Evolutionary conservation across 2,113 vertebrate species (phyloP).

Genomic region (Nothobranchius kuhntae): DNA sequence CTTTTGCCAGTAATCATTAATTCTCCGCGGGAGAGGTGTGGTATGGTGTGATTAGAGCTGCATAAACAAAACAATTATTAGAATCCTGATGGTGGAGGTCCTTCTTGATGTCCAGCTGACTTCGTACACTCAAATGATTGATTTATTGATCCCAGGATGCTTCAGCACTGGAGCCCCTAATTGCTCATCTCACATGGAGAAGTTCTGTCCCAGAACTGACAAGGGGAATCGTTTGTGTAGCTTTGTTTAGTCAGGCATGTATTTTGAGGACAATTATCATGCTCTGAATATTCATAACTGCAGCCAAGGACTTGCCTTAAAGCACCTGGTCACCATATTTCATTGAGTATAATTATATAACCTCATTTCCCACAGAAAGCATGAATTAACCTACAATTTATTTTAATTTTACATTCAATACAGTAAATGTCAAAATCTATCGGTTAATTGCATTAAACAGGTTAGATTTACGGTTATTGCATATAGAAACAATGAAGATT

Average conservation of each 20-base stretch:
- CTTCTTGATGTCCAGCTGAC: conserved; percentile 57
- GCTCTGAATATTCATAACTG: conserved; percentile 62
- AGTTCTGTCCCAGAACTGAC: conserved; percentile 47
- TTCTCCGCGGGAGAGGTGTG: conserved; percentile 75
- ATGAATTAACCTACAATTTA: not conserved
- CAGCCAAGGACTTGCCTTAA: conserved; percentile 22
- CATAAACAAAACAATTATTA: conserved; percentile 75
- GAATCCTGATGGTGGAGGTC: conserved; percentile 52
- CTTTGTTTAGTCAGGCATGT: conserved; percentile 48
- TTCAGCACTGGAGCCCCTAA: conserved; percentile 36
- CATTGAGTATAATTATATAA: conserved; percentile 2
- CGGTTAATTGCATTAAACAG: no score
- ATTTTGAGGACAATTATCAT: conserved; percentile 66
- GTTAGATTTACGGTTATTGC: no score
- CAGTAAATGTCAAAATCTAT: no score
- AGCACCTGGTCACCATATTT: conserved; percentile 55
- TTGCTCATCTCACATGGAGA: conserved; percentile 31
- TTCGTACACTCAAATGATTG: conserved; percentile 56
- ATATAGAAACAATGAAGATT: no score
- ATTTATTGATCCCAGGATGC: conserved; percentile 48
- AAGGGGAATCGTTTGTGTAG: conserved; percentile 42
- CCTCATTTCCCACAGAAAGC: not conserved
- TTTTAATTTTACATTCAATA: no score
- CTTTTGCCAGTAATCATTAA: conserved; percentile 80
- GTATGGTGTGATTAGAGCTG: conserved; percentile 66